Evolutionary conservation across 2,888 invertebrate genomes (phyloP), one percentile per base, ranked within the genome.

Genomic region (Ischnura elegans): DNA sequence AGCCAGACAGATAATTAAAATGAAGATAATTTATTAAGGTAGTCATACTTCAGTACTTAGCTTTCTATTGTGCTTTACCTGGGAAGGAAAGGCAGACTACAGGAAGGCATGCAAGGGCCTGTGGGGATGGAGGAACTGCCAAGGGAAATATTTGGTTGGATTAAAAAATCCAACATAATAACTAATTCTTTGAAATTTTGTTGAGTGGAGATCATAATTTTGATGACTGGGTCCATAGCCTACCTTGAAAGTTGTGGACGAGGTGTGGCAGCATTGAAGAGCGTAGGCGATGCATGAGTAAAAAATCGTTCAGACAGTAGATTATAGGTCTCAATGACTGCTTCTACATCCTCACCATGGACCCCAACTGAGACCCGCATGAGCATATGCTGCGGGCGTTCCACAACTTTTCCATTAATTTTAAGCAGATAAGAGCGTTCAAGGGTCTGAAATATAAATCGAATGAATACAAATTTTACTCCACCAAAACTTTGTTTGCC

Each of bases 291-390:
- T 4, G 99, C 99, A 96, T 99, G 99, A 0, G 99, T 99, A 95
- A 99, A 99, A 97, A 98, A 99, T 95, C 98, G 97, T 95, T 99
- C 99, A 0, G 99, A 99, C 95, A 99, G 96, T 94, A 98, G 97
- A 95, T 99, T 99, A 96, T 99, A 99, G 0, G 99, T 99, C 96
- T 99, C 98, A 94, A 99, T 98, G 25, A 98, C 99, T 25, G 97
- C 97, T 94, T 98, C 98, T 94, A 99, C 98, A 95, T 99, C 98
- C 94, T 98, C 98, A 0, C 98, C 98, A 95, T 99, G 99, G 95
- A 99, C 99, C 25, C 99, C 99, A 94, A 99, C 98, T 4, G 99
- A 96, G 0, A 99, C 99, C 95, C 99, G 96, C 99, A 99, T 99
- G 94, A 99, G 96, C 99, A 99, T 98, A 95, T 99, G 99, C 95